Evolutionary conservation across 2,888 invertebrate genomes (phyloP), one percentile per base, ranked within the genome.

Genomic region (Beris chalybata): DNA sequence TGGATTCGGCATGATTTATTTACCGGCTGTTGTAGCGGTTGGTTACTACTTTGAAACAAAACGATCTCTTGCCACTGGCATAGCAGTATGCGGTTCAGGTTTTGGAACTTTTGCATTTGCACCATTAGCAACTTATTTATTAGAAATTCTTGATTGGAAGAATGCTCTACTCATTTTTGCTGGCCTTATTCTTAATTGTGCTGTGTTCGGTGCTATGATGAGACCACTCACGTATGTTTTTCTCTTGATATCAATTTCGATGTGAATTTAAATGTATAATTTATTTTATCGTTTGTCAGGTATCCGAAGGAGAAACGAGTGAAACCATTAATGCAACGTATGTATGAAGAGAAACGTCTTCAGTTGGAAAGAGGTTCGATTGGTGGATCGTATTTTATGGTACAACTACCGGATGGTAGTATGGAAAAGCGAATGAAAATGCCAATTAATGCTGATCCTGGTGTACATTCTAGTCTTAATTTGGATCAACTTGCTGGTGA

Each of bases 21-120:
- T 98, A 55, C 97, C 97, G 0, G 97, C 97, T 2, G 97, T 98
- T 47, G 97, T 97, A 11, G 94, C 94, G 64, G 97, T 97, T 31
- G 95, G 96, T 5, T 96, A 96, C 82, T 97, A 97, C 83, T 98
- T 98, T 82, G 97, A 97, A 82, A 93, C 95, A 55, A 92, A 93
- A 74, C 86, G 97, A 70, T 95, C 97, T 11, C 83, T 97, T 71
- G 97, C 97, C 56, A 97, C 97, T 61, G 97, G 90, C 64, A 92
- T 93, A 67, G 97, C 97, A 0, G 97, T 97, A 0, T 97, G 97
- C 77, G 97, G 97, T 6, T 95, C 96, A 0, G 97, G 97, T 4
- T 88, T 93, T 67, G 97, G 97, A 55, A 97, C 97, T 3, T 97
- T 97, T 81, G 89, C 92, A 54, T 97, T 97, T 78, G 96, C 97